Evolutionary conservation across 2,888 invertebrate genomes (phyloP).

Genomic region (Ophion costatus): DNA sequence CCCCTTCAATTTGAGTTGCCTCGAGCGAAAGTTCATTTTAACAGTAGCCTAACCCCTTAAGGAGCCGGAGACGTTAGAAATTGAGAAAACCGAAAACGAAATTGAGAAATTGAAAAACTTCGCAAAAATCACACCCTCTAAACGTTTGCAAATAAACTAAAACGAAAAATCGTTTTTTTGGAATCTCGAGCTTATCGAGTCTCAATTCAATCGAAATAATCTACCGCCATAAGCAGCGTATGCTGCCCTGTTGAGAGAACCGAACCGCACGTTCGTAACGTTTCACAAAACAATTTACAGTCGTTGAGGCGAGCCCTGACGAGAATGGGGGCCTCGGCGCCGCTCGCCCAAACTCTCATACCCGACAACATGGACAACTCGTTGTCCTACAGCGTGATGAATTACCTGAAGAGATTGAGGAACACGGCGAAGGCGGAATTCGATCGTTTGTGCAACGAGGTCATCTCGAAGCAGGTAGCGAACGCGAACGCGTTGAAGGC

Average conservation of each 20-base stretch:
- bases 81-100: too few species aligned
- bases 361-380: conserved; percentile 97
- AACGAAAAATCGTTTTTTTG: neutral
- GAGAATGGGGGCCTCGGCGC: conserved; percentile 95
- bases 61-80: too few species aligned
- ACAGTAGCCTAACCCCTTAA: too few species aligned
- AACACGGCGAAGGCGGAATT: conserved; percentile 96
- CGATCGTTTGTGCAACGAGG: conserved; percentile 93
- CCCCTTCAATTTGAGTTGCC: too few species aligned
- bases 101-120: too few species aligned
- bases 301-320: conserved; percentile 95
- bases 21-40: too few species aligned
- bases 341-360: conserved; percentile 92
- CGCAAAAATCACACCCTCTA: too few species aligned
- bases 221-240: too few species aligned
- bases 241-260: neutral
- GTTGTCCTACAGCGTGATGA: conserved; percentile 95
- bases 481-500: conserved; percentile 78
- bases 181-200: too few species aligned
- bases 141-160: too few species aligned
- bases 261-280: neutral
- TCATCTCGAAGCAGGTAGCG: conserved; percentile 87
- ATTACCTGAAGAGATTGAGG: conserved; percentile 97
- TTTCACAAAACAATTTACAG: conserved; percentile 83
- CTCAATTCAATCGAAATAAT: too few species aligned